Evolutionary conservation across 2,113 vertebrate genomes (phyloP), one percentile per base, ranked within the genome.

Genomic region (Aspidoscelis tigris): DNA sequence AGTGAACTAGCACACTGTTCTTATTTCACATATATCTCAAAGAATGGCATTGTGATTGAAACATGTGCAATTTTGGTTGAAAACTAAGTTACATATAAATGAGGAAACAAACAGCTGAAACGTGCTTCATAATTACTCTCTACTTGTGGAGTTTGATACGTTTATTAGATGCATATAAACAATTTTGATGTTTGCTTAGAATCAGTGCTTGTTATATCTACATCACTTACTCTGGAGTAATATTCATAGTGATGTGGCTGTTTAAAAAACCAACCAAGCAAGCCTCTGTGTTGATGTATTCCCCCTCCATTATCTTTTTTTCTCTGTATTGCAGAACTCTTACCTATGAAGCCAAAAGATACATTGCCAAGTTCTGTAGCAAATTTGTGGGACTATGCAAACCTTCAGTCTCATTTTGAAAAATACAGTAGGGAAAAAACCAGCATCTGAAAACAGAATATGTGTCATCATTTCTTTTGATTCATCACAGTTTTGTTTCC

Each of bases 11-110:
- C 86, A 75, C 11, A n/a, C 33, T n/a, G 24, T 53, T 77, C 58
- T 21, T 71, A 71, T 61, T 72, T 61, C 84, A 90, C 85, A 83
- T 64, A 47, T 65, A 11, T 0, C 79, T 70, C n/a, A 78, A 88
- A 87, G 7, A 61, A 82, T 7, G 22, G 72, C 14, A 44, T 44
- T 73, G 2, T 61, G 18, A 61, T 61, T 61, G 1, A 18, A 61
- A 61, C 14, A 61, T 61, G 18, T 61, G 58, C 11, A 50, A 9
- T 50, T 50, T 50, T 50, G 47, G 2, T 50, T 50, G 33, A 33
- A 33, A 33, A 33, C 33, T 33, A 33, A 33, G 33, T 33, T 33
- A 33, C 33, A 33, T 33, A 33, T 33, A 33, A 33, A 33, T 33
- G 33, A 33, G 33, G 33, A 33, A 55, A 90, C 53, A 69, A 24